Conservation (phyloP, 1,140 invertebrate genomes). For the Aphaenogaster floridana region DNA sequence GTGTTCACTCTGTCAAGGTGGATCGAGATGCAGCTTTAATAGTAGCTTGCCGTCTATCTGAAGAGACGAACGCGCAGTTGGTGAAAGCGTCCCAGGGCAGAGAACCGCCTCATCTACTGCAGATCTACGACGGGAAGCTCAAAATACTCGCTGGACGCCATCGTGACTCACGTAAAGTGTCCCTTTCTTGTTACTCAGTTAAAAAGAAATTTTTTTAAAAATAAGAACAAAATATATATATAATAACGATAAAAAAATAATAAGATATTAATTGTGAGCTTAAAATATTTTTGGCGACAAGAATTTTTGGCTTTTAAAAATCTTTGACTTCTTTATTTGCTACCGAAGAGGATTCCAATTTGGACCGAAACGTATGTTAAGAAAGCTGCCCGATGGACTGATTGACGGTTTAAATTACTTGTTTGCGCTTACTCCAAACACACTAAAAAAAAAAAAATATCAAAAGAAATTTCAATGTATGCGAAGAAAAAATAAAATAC, state of each 20-base stretch:
- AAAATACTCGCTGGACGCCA: conserved; percentile 92
- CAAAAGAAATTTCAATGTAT: neutral
- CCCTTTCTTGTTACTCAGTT: neutral
- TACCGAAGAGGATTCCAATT: neutral
- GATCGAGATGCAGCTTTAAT: conserved; percentile 90
- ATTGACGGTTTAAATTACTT: neutral
- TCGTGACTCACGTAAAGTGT: conserved; percentile 88
- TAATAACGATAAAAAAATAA: neutral
- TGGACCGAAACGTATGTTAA: neutral
- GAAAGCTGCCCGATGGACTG: neutral
- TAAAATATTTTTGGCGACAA: neutral
- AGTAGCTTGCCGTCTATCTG: conserved; percentile 89
- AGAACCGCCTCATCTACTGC: conserved; percentile 96
- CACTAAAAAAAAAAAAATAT: neutral
- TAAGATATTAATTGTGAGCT: neutral
- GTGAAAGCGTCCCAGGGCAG: conserved; percentile 95
- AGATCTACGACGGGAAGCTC: conserved; percentile 95
- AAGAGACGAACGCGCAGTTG: conserved; percentile 89
- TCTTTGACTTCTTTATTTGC: neutral
- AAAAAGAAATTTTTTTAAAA: neutral
- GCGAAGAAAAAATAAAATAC: neutral
- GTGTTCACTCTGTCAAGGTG: conserved; percentile 89
- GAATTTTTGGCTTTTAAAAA: neutral
- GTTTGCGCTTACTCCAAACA: neutral
- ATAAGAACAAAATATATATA: neutral